Percentiles rank a stretch among this genome's conserved stretches.
Evolutionary conservation across 2,797 vertebrate genomes (phyloP).

Genomic region (Mormyrus hasselquistii): DNA sequence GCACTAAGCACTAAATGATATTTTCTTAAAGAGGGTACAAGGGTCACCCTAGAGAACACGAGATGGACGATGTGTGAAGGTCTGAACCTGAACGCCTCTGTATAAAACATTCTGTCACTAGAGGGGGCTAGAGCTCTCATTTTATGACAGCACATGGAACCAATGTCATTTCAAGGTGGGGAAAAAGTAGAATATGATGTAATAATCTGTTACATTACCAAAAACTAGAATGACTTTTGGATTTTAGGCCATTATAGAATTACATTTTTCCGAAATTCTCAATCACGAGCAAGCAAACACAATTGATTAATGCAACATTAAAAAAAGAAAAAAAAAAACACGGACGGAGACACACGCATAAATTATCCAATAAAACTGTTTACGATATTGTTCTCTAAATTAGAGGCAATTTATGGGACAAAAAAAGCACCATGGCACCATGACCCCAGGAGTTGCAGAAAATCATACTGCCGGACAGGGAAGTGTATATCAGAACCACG

Average conservation of each 20-base stretch:
- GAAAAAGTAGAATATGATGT: slow-evolving; percentile 26
- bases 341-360: background rate
- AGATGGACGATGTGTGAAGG: background rate
- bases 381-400: background rate
- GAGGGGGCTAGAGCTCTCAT: slow-evolving; percentile 37
- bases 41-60: background rate
- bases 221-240: background rate
- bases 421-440: background rate
- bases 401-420: background rate
- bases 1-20: background rate
- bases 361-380: background rate
- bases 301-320: background rate
- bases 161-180: slow-evolving; percentile 62
- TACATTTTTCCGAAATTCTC: background rate
- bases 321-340: background rate
- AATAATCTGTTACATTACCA: background rate
- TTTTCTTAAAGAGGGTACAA: background rate
- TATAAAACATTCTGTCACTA: slow-evolving; percentile 33
- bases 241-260: background rate
- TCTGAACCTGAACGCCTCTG: background rate
- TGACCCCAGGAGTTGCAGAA: background rate
- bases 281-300: background rate
- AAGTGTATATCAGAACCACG: background rate
- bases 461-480: background rate
- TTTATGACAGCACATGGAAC: slow-evolving; percentile 19